These are phyloP conservation scores for Dione juno DNA, from an alignment of 2,888 invertebrate genomes.

Conservation along the genomic window DNA sequence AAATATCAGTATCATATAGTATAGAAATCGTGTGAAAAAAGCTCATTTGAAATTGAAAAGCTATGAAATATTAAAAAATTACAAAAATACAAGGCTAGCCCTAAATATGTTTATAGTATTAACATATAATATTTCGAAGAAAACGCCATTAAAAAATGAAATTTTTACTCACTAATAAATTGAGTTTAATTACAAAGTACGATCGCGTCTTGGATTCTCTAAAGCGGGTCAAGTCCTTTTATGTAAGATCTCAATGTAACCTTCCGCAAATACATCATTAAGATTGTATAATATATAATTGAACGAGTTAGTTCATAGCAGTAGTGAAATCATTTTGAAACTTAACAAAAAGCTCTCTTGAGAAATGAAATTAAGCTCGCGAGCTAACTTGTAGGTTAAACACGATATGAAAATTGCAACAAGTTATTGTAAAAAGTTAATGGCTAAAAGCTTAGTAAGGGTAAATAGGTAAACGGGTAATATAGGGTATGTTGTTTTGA, in stretches of 20 bases:
- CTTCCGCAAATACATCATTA: slow-evolving; percentile 39
- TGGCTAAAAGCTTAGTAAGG: not conserved
- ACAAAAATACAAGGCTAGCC: not conserved
- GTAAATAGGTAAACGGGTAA: too few species aligned
- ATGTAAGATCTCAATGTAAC: slow-evolving; percentile 32
- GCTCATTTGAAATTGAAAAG: not conserved
- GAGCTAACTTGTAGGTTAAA: not conserved
- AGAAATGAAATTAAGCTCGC: slow-evolving; percentile 23
- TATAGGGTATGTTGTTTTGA: too few species aligned
- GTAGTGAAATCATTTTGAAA: slow-evolving; percentile 27
- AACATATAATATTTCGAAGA: not conserved
- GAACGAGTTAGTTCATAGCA: slow-evolving; percentile 19
- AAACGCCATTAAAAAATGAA: not conserved
- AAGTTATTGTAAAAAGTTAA: not conserved
- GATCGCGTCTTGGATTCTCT: slow-evolving; percentile 15
- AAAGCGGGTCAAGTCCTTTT: slow-evolving; percentile 41
- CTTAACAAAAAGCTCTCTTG: not conserved
- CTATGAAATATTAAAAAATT: not conserved
- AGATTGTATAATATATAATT: slow-evolving; percentile 38
- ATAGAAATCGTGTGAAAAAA: not conserved
- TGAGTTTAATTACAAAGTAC: slow-evolving; percentile 16
- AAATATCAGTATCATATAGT: not conserved
- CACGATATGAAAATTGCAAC: not conserved
- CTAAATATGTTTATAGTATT: not conserved
- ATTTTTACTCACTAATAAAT: not conserved